Conservation (phyloP, 2,113 vertebrate species). For the Montifringilla adamsi region DNA sequence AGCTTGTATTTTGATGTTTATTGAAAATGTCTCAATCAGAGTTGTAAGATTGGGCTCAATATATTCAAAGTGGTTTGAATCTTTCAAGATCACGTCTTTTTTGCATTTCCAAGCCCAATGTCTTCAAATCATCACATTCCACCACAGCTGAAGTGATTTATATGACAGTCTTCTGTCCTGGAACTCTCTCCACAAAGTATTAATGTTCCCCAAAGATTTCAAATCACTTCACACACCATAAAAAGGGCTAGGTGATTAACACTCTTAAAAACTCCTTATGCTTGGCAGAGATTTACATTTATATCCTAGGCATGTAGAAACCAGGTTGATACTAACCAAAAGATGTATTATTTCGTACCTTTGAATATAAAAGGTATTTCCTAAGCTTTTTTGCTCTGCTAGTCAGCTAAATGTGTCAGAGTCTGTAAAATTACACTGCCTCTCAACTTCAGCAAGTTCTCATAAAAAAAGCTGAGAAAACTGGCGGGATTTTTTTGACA, state of each 20-base stretch:
- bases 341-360: not conserved
- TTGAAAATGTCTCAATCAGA: conserved; percentile 3
- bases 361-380: not conserved
- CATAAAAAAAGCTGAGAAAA: not conserved
- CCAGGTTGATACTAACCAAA: not conserved
- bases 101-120: not conserved
- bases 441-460: not conserved
- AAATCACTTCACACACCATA: conserved; percentile 5
- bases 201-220: conserved; percentile 5
- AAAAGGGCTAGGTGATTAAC: conserved; percentile 40
- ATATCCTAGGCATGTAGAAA: not conserved
- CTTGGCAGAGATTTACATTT: conserved; percentile 25
- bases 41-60: not conserved
- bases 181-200: not conserved
- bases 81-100: conserved; percentile 12
- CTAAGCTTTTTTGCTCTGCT: not conserved
- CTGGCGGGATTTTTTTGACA: not conserved
- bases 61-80: not conserved
- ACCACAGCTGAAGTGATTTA: conserved; percentile 9
- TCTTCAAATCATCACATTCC: conserved; percentile 15
- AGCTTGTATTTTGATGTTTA: conserved; percentile 7
- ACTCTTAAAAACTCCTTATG: not conserved
- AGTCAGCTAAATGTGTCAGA: not conserved
- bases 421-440: not conserved
- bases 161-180: not conserved